These are phyloP conservation scores for Bettongia penicillata DNA, from an alignment of 2,113 vertebrate genomes.

Conservation along the genomic window DNA sequence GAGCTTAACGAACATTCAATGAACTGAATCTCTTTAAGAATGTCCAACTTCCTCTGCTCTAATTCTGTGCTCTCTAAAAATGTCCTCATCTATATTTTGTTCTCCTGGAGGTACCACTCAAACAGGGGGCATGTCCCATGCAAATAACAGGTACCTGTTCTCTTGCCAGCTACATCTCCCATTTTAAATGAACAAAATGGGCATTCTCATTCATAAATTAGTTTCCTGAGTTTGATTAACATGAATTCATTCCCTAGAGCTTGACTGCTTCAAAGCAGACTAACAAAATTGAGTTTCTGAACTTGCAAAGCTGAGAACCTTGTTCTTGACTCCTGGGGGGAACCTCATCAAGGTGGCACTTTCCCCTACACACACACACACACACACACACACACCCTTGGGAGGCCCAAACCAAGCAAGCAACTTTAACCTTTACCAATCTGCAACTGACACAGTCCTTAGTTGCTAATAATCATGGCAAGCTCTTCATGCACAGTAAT, in stretches of 20 bases:
- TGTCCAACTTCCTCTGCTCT: not conserved
- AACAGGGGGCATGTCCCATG: not conserved
- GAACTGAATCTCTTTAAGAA: not conserved
- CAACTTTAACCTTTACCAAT: not conserved
- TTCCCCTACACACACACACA: too few species aligned
- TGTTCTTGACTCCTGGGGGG: too few species aligned
- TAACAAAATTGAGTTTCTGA: too few species aligned
- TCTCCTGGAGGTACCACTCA: not conserved
- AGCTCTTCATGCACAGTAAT: not conserved
- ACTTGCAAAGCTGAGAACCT: too few species aligned
- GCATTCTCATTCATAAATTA: not conserved
- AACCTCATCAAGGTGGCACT: too few species aligned
- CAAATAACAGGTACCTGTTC: not conserved
- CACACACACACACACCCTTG: too few species aligned
- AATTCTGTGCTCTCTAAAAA: not conserved
- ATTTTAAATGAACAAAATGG: not conserved
- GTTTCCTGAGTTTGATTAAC: not conserved
- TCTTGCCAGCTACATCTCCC: not conserved
- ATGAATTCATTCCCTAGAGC: not conserved
- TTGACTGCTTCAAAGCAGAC: too few species aligned
- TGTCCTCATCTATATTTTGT: not conserved
- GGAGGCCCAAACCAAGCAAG: not conserved
- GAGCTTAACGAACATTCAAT: not conserved
- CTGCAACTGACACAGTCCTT: not conserved
- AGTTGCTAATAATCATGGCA: constrained; percentile 34